Percentiles rank a stretch among this genome's conserved stretches.
These are phyloP conservation scores for Avahi laniger DNA, from an alignment of 2,797 vertebrate species.

Conservation along the genomic window DNA sequence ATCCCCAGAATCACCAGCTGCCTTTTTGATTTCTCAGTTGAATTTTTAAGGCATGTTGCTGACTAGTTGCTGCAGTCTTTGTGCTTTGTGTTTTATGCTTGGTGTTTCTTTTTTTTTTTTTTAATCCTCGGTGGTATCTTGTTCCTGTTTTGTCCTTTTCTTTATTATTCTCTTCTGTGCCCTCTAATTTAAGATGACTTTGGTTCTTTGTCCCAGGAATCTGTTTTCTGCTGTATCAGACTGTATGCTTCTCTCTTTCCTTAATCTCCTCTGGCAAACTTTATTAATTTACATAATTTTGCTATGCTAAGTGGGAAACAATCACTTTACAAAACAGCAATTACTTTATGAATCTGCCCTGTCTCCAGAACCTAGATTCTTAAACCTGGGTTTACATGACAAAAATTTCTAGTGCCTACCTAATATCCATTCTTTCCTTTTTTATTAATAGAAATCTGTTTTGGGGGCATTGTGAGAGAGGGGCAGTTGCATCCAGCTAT, in stretches of 20 bases:
- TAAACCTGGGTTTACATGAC: neutral
- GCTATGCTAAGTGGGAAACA: neutral
- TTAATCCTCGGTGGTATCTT: neutral
- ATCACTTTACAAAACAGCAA: conserved; percentile 19
- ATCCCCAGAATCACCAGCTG: neutral
- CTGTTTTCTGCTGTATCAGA: conserved; percentile 3
- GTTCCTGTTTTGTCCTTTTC: neutral
- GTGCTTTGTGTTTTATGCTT: neutral
- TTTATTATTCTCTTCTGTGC: neutral
- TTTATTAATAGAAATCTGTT: neutral
- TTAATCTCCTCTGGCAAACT: neutral
- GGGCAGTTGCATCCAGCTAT: neutral
- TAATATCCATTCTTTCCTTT: neutral
- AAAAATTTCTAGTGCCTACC: neutral
- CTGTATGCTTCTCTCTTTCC: neutral
- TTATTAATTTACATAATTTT: conserved; percentile 54
- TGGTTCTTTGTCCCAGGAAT: neutral
- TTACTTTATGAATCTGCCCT: neutral
- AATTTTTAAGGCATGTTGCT: neutral
- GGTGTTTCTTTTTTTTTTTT: neutral
- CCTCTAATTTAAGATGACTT: neutral
- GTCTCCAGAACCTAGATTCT: neutral
- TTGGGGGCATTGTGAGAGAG: neutral
- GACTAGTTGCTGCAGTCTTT: neutral
- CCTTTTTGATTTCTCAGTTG: neutral